These are phyloP conservation scores for Pocillopora meandrina DNA, from an alignment of 92 coral and sea anemone species.

Conservation along the genomic window DNA sequence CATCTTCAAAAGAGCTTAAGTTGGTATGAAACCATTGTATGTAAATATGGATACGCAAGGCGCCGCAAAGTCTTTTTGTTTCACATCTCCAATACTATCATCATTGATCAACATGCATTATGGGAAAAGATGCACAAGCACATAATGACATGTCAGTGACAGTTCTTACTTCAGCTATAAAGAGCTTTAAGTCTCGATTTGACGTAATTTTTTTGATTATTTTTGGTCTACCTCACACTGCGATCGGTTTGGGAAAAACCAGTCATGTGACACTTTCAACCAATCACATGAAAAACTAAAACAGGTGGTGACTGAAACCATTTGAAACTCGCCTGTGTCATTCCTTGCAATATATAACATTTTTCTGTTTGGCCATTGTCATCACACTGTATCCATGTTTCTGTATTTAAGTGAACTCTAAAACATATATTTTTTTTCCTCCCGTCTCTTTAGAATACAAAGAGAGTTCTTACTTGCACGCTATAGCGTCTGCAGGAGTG, in stretches of 20 bases:
- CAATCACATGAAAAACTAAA: too few relatives aligned
- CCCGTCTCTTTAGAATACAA: constrained; percentile 51
- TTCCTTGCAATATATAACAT: too few relatives aligned
- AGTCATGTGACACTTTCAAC: too few relatives aligned
- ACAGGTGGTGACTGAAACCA: too few relatives aligned
- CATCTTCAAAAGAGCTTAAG: neutral
- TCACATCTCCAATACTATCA: neutral
- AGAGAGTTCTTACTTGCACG: constrained; percentile 85
- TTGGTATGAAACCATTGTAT: neutral
- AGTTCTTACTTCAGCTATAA: neutral
- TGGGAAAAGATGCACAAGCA: neutral
- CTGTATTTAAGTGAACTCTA: neutral
- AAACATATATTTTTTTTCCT: neutral
- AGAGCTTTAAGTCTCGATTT: too few relatives aligned
- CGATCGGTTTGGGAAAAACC: too few relatives aligned
- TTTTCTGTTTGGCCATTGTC: neutral
- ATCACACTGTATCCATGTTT: neutral
- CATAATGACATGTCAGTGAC: neutral
- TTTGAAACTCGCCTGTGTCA: too few relatives aligned
- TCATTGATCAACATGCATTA: neutral
- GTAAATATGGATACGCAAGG: neutral
- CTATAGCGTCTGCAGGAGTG: constrained; percentile 86
- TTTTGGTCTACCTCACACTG: too few relatives aligned
- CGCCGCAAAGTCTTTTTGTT: neutral
- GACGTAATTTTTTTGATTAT: too few relatives aligned